A percentile compares a stretch with the other conserved stretches of the same genome.
phyloP scores from a whole-genome alignment of 2,113 vertebrate genomes.

The Gymnogyps californianus region DNA sequence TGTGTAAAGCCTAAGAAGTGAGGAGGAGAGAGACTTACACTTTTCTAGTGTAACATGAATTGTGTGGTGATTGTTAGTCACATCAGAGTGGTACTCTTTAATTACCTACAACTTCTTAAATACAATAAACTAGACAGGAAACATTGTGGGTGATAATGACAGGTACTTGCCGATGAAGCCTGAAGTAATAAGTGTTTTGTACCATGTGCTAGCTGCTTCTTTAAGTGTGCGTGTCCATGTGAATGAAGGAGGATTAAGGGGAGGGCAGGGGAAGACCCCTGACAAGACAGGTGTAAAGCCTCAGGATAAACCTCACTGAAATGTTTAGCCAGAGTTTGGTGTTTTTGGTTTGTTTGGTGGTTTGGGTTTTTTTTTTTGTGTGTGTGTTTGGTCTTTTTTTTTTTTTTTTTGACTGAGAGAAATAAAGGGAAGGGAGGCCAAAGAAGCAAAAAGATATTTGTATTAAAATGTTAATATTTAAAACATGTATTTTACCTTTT shows the following conservation, averaged over 20 bases:
- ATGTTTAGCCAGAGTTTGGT: background rate
- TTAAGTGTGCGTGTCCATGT: rapidly evolving
- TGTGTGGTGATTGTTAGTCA: background rate
- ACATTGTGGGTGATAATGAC: background rate
- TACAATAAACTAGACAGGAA: background rate
- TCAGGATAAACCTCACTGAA: background rate
- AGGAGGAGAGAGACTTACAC: background rate
- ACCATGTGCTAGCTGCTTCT: background rate
- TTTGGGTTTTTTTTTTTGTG: too few relatives aligned
- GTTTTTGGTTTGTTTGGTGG: too few relatives aligned
- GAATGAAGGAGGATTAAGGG: background rate
- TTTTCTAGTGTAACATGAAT: background rate
- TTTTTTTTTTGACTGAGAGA: background rate
- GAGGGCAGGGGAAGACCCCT: background rate
- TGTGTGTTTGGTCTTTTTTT: too few relatives aligned
- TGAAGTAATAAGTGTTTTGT: background rate
- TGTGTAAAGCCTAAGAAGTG: background rate
- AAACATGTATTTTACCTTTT: background rate
- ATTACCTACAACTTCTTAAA: background rate
- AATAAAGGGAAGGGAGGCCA: background rate
- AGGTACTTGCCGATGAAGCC: background rate
- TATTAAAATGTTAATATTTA: background rate
- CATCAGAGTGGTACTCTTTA: background rate
- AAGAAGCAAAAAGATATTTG: background rate
- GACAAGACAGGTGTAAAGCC: background rate